Base-by-base conservation (phyloP, 2,797 vertebrate species). In the Anolis apletophallus region DNA sequence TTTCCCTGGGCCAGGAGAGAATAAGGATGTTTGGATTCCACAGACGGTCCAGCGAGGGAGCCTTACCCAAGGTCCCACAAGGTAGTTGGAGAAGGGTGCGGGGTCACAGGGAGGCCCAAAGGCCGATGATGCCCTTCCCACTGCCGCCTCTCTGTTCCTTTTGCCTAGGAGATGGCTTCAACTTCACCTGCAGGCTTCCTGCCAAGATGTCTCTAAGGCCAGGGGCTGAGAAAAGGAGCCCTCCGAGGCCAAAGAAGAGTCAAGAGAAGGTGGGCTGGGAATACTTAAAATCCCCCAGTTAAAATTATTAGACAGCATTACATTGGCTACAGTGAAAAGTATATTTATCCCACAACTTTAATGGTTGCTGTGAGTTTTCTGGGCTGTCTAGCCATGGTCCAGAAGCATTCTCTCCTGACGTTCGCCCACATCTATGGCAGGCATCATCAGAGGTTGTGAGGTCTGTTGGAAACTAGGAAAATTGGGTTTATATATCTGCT, bases 1-100 rank as follows among this genome's bases (percentile, higher is more conserved):
- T 91, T 85, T 87, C 73, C 26, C 77, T 71, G 16, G 75, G 69
- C 74, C 78, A 97, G 96, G 94, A 93, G 13, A 93, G 95, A 80
- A 90, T 97, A 89, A 89, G 69, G 52, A 87, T 85, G 67, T 97
- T 96, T 94, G 96, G 95, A 71, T 96, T 97, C 87, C 40, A 32
- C 84, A 92, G 80, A 71, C 93, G 94, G 46, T 95, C 93, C 69
- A 72, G 23, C 11, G 57, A 64, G 32, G 67, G 57, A 80, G 84
- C 52, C 3, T 36, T 16, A 26, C 32, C 34, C 52, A 29, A 54
- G 6, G 4, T 19, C 50, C 17, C 29, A 26, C 72, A 77, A 86
- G 54, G 83, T 72, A 32, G 52, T 1, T 36, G 3, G 26, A 9
- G 36, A 10, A 21, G 5, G 2, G 11, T 26, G 1, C 14, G 52